These are phyloP conservation scores for Cecropterus lyciades DNA, from an alignment of 1,140 invertebrate genomes.

Conservation along the genomic window DNA sequence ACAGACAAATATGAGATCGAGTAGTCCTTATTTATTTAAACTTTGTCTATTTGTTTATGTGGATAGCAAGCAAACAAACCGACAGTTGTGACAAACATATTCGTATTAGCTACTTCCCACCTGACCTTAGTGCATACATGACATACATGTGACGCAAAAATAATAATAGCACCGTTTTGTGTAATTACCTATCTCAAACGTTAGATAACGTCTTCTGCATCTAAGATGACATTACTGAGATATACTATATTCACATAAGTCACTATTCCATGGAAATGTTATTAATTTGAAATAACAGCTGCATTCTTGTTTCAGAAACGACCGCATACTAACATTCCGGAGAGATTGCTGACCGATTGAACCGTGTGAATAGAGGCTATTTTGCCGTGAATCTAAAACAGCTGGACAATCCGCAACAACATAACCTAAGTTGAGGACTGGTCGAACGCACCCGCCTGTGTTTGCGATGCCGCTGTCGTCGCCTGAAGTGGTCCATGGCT, in stretches of 20 bases:
- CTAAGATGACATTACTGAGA: slow-evolving; percentile 14
- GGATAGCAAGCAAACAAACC: neutral
- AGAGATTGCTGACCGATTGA: neutral
- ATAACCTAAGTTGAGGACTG: slow-evolving; percentile 15
- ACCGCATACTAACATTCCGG: slow-evolving; percentile 18
- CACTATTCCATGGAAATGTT: neutral
- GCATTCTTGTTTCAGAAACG: slow-evolving; percentile 16
- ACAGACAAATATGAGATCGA: too few species aligned
- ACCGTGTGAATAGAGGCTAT: neutral
- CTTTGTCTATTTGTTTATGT: neutral
- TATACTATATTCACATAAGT: neutral
- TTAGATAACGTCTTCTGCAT: slow-evolving; percentile 24
- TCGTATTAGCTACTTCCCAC: neutral
- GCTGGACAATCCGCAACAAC: slow-evolving; percentile 20
- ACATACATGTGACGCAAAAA: neutral
- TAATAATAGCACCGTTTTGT: slow-evolving; percentile 1
- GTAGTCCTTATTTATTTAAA: too few species aligned
- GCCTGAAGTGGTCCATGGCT: slow-evolving; percentile 63
- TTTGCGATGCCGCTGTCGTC: slow-evolving; percentile 53
- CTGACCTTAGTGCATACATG: neutral
- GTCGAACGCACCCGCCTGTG: slow-evolving; percentile 54
- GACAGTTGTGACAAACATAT: neutral
- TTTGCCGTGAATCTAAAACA: slow-evolving; percentile 9
- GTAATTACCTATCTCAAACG: slow-evolving; percentile 6
- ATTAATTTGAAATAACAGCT: slow-evolving; percentile 18